A percentile compares a stretch with the other conserved stretches of the same genome.
These are phyloP conservation scores for Ophion costatus DNA, from an alignment of 2,888 invertebrate genomes.

Conservation along the genomic window DNA sequence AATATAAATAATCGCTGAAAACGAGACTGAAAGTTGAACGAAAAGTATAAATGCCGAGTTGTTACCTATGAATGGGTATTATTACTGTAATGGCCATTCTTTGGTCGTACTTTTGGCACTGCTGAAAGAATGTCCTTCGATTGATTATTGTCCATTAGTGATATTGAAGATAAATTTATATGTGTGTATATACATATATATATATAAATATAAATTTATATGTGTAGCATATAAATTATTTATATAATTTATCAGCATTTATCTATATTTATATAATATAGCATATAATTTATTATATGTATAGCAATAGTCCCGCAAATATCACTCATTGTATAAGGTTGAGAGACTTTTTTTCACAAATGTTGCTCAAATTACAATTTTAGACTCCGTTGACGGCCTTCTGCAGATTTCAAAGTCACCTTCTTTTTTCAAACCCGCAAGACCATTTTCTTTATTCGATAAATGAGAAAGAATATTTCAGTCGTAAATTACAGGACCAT, in stretches of 20 bases:
- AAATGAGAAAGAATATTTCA: not conserved
- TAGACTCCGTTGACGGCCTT: no score
- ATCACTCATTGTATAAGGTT: no score
- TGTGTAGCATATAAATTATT: no score
- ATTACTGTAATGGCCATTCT: not conserved
- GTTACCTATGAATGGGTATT: constrained; percentile 2
- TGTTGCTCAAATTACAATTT: no score
- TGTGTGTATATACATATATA: no score
- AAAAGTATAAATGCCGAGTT: not conserved
- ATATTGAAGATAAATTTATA: not conserved
- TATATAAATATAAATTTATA: no score
- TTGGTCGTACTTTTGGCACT: constrained; percentile 13
- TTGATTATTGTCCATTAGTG: constrained; percentile 33
- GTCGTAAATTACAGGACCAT: not conserved
- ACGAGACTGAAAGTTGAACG: not conserved
- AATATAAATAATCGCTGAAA: not conserved
- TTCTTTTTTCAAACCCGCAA: not conserved
- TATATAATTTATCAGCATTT: no score
- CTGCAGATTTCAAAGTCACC: no score
- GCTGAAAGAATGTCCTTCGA: constrained; percentile 46
- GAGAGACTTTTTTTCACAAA: no score
- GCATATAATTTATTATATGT: no score
- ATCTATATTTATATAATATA: no score
- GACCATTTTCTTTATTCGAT: not conserved
- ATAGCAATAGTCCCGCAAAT: no score